Base-by-base conservation (phyloP, 2,888 invertebrate genomes). In the Leucoptera coffeella region DNA sequence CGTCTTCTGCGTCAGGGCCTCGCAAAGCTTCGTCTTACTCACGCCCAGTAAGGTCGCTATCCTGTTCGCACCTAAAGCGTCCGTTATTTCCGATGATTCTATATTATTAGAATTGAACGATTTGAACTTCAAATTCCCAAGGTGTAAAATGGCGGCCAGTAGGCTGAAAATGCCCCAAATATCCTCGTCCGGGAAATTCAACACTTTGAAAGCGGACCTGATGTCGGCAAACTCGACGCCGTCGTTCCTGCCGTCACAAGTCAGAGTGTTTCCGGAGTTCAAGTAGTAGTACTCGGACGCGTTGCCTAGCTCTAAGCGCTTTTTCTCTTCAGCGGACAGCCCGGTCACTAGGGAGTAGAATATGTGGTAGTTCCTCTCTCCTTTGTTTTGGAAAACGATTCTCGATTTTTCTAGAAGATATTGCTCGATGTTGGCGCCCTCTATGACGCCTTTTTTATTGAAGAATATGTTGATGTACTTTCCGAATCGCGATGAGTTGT, bases 401-500 rank as follows among this genome's bases (percentile, higher is more conserved):
- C 95, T 74, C 1, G 93, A 92, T 54, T 95, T 95, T 53, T 96
- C 96, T 38, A 96, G 59, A 23, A 97, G 69, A 61, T 96, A 97
- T 49, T 95, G 94, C 36, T 95, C 92, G 30, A 96, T 94, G 44
- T 82, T 82, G 0, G 95, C 95, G 1, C 94, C 94, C 60, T 92
- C 89, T 35, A 97, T 95, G 1, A 78, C 75, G 5, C 94, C 94
- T 33, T 77, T 73, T 33, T 75, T 74, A 45, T 82, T 88, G 49
- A 94, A 94, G 43, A 85, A 81, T 34, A 93, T 86, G 47, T 92
- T 90, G 25, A 93, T 90, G 51, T 93, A 96, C 61, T 95, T 95
- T 28, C 95, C 95, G 45, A 96, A 96, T 35, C 96, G 75, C 11
- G 94, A 94, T 0, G 95, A 95, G 56, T 96, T 96, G 52, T 96